Conservation (phyloP, 2,888 invertebrate species). For the Nomada fabriciana region DNA sequence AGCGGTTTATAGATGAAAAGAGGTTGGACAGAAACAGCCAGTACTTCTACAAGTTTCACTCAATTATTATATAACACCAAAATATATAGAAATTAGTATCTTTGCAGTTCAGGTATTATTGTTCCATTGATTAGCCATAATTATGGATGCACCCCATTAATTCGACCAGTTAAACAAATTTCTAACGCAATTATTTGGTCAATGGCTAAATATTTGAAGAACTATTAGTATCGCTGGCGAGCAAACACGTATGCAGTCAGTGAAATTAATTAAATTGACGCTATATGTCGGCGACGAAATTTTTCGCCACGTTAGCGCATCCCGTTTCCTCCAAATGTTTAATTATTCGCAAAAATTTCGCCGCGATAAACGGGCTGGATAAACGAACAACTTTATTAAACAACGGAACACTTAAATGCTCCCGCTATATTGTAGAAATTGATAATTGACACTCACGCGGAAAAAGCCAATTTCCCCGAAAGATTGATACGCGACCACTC, state of each 20-base stretch:
- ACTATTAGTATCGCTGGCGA: not conserved
- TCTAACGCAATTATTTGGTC: conserved; percentile 8
- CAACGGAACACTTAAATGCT: not conserved
- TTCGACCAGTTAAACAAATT: not conserved
- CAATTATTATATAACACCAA: too few relatives aligned
- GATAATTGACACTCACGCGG: not conserved
- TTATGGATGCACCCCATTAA: not conserved
- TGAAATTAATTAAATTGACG: conserved; percentile 19
- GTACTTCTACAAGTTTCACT: too few relatives aligned
- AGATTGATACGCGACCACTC: too few relatives aligned
- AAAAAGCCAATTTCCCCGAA: too few relatives aligned
- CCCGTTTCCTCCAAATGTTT: conserved; percentile 5
- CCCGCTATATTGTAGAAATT: not conserved
- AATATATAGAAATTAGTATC: too few relatives aligned
- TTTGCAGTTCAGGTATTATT: too few relatives aligned
- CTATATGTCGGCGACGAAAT: not conserved
- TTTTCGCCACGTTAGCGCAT: not conserved
- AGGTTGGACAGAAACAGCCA: too few relatives aligned
- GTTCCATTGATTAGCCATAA: not conserved
- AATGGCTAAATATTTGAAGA: conserved; percentile 12
- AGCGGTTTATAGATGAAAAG: not conserved
- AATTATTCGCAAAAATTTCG: not conserved
- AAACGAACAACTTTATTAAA: not conserved
- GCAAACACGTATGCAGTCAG: conserved; percentile 5
- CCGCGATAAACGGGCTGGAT: not conserved